Evolutionary conservation across 2,888 invertebrate species (phyloP), one percentile per base, ranked within the genome.

Genomic region (Scaptomyza reducta): DNA sequence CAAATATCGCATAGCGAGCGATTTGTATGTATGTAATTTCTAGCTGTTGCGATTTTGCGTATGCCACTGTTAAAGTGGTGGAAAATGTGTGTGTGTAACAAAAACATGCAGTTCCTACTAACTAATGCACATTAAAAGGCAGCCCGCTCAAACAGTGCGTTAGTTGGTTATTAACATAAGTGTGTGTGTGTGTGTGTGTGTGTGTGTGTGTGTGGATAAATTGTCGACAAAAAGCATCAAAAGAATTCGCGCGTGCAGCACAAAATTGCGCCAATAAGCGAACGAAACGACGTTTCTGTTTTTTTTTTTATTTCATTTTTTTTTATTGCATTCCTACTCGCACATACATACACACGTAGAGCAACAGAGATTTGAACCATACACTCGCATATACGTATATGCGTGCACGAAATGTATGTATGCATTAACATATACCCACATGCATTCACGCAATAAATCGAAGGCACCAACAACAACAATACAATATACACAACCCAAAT

Each of bases 221-320:
- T 62, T 40, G 40, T n/a, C 35, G 11, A n/a, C n/a, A 70, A 51
- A 60, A 53, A 51, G 62, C 33, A 40, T 56, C 29, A 41, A 61
- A 40, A 66, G 42, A 75, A 58, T 77, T 67, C 79, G 79, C 78
- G 78, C 78, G 85, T 79, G 74, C 76, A 80, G 74, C 73, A 69
- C 61, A 78, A 71, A 88, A 88, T 85, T 89, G 88, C 89, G 90
- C 88, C 89, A 89, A 88, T 88, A 88, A 49, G 76, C 83, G 77
- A 74, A 72, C 66, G 66, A 49, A 49, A 66, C 62, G 60, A 72
- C 56, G 70, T 86, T 84, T 84, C 63, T 59, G 77, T 77, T 84
- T 83, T n/a, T n/a, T n/a, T n/a, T n/a, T n/a, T n/a, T n/a, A n/a
- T n/a, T n/a, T n/a, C n/a, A n/a, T n/a, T n/a, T n/a, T n/a, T n/a